These are phyloP conservation scores for Antechinus flavipes DNA, from an alignment of 2,113 vertebrate genomes.

Conservation along the genomic window DNA sequence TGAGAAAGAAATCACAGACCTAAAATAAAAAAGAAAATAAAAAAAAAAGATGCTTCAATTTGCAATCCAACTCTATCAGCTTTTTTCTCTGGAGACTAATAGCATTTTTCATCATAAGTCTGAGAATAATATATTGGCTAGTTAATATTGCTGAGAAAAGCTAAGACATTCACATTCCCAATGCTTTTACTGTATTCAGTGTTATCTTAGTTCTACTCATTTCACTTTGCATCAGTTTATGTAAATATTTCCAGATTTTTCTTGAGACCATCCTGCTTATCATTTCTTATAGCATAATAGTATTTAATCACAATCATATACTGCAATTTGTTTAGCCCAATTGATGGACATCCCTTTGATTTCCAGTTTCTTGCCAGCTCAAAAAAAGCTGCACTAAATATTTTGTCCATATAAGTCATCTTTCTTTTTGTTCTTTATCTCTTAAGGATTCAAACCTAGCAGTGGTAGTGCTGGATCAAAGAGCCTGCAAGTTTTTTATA, in stretches of 20 bases:
- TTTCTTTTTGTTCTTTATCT: background rate
- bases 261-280: background rate
- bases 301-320: background rate
- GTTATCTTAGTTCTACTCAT: background rate
- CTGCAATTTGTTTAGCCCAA: background rate
- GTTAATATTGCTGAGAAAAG: background rate
- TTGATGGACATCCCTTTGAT: background rate
- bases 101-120: background rate
- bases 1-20: background rate
- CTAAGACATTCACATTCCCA: no score
- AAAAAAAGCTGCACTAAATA: background rate
- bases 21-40: background rate
- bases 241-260: background rate
- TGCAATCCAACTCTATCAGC: background rate
- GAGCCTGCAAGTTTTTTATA: background rate
- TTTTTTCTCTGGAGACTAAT: background rate
- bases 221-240: background rate
- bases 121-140: background rate
- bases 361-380: background rate
- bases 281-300: background rate
- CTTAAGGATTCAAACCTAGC: background rate
- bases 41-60: background rate
- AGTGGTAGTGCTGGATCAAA: background rate
- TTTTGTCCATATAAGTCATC: background rate
- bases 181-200: background rate